Base-by-base conservation (phyloP, 2,888 invertebrate species). In the Thysanoteuthis rhombus region DNA sequence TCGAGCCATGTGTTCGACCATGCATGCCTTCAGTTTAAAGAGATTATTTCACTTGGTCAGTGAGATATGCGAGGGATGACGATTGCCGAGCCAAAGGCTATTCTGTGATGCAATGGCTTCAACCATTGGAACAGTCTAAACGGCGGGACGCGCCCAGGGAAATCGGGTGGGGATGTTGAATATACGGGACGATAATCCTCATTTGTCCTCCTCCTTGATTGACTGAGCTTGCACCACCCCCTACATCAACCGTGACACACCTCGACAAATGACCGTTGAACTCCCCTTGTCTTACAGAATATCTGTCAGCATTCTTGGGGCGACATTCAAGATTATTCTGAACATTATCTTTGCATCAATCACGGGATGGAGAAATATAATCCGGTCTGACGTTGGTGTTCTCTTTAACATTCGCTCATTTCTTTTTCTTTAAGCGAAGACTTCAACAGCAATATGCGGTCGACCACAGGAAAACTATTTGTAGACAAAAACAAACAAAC, bases 21-120 rank as follows among this genome's bases (percentile, higher is more conserved):
- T 75, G 75, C 75, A 75, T 75, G n/a, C 16, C 16, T 75, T 16
- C 75, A 75, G 75, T 75, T 75, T 75, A n/a, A 75, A 16, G 16
- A 75, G 75, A 75, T 75, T 75, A 75, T n/a, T 75, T 75, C n/a
- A 75, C 75, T 75, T n/a, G 75, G 75, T 75, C 75, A 75, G n/a
- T n/a, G 75, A 75, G 75, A 75, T 36, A 36, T 75, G 42, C 58
- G 28, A 58, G 58, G 28, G 58, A 75, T 0, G n/a, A 75, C 75
- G 22, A 75, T 75, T 25, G n/a, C 16, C n/a, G 4, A 75, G n/a
- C 75, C n/a, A 75, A n/a, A 36, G 10, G n/a, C n/a, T n/a, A 75
- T n/a, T 1, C 75, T 16, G 19, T 36, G n/a, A 75, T n/a, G 75
- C 75, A 75, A 36, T 16, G 10, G n/a, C 16, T 4, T 12, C 75